Percentiles rank a stretch among this genome's conserved stretches.
These are phyloP conservation scores for Tauraco hartlaubi DNA, from an alignment of 2,797 vertebrate genomes.

Conservation along the genomic window DNA sequence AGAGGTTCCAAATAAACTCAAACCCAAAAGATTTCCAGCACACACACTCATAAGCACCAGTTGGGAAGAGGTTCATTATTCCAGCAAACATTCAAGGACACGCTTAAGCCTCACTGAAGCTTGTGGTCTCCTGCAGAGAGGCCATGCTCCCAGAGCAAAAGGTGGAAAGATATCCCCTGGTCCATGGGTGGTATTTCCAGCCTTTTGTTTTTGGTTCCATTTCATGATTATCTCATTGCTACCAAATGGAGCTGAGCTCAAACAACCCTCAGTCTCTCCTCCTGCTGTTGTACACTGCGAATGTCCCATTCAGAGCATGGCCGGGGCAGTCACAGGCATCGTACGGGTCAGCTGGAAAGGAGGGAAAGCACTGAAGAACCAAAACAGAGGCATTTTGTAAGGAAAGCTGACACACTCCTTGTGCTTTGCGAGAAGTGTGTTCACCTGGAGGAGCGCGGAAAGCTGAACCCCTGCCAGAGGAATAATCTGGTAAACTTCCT, in stretches of 20 bases:
- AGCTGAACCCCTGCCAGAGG: constrained; percentile 49
- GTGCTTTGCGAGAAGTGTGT: background rate
- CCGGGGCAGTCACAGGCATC: background rate
- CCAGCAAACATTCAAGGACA: background rate
- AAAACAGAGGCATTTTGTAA: background rate
- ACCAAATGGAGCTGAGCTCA: background rate
- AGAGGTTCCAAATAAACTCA: constrained; percentile 6
- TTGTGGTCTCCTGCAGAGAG: background rate
- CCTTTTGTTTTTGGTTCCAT: background rate
- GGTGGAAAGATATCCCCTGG: background rate
- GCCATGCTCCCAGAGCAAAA: rapidly evolving
- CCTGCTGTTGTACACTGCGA: background rate
- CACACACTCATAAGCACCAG: background rate
- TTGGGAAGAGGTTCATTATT: background rate
- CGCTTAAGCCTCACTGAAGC: background rate
- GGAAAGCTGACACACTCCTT: background rate
- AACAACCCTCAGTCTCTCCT: background rate
- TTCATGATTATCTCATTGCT: background rate
- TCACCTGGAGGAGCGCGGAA: constrained; percentile 27
- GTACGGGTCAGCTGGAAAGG: background rate
- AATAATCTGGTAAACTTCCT: constrained; percentile 59
- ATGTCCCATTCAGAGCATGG: background rate
- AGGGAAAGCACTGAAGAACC: background rate
- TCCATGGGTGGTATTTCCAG: background rate
- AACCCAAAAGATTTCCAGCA: background rate